These are phyloP conservation scores for Uropetala carovei DNA, from an alignment of 2,888 invertebrate genomes.

Conservation along the genomic window DNA sequence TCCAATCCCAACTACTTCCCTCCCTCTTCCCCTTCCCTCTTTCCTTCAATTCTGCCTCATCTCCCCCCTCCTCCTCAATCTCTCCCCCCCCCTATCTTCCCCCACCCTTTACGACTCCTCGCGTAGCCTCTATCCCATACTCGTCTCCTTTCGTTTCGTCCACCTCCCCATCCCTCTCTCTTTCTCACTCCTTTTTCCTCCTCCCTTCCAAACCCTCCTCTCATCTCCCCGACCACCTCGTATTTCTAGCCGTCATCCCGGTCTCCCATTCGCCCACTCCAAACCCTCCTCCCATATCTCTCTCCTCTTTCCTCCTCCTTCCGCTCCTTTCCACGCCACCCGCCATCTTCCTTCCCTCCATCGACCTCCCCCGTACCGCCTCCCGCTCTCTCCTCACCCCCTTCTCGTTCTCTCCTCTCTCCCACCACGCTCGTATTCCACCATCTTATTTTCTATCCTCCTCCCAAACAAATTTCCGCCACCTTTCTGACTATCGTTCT, in stretches of 20 bases:
- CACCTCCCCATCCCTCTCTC: background rate
- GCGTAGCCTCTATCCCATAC: background rate
- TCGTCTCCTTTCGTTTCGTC: background rate
- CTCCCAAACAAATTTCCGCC: background rate
- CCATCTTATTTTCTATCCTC: too few relatives aligned
- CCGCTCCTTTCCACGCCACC: conserved; percentile 22
- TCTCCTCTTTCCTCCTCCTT: background rate
- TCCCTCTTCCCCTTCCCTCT: background rate
- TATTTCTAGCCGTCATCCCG: background rate
- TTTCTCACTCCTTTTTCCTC: background rate
- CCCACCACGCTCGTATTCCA: too few relatives aligned
- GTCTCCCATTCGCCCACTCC: background rate
- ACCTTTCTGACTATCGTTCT: background rate
- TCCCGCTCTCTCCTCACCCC: background rate
- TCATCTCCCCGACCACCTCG: background rate
- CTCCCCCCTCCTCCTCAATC: background rate
- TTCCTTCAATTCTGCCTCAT: background rate
- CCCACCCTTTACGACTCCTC: background rate
- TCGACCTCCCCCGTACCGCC: background rate
- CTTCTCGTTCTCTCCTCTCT: too few relatives aligned
- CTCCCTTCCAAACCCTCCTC: background rate
- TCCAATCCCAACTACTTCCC: background rate
- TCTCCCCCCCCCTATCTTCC: background rate
- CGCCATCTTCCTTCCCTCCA: conserved; percentile 11
- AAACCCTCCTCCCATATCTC: background rate